These are phyloP conservation scores for Meandrina meandrites DNA, from an alignment of 92 coral and sea anemone species.

Conservation along the genomic window DNA sequence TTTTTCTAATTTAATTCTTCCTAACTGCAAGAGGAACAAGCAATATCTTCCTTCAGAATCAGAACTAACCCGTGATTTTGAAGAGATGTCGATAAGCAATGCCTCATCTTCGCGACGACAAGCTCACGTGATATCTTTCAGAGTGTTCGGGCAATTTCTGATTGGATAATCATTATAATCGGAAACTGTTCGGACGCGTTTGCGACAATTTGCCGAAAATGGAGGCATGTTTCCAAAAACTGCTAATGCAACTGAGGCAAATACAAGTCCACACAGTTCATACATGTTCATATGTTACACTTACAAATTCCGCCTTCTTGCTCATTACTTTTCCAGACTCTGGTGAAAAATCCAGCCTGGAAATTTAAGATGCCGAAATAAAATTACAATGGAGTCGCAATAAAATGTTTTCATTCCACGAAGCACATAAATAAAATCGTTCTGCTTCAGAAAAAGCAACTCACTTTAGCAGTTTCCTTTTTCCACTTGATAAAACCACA, in stretches of 20 bases:
- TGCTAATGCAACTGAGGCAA: background rate
- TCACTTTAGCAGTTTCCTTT: constrained; percentile 27
- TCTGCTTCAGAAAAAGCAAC: background rate
- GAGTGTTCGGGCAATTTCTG: background rate
- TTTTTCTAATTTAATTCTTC: background rate
- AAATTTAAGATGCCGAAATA: background rate
- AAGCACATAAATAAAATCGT: background rate
- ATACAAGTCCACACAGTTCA: background rate
- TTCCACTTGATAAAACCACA: constrained; percentile 44
- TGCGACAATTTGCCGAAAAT: background rate
- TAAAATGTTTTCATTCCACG: background rate
- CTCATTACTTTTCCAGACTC: constrained; percentile 39
- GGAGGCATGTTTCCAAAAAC: background rate
- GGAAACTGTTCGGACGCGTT: background rate
- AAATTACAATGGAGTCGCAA: background rate
- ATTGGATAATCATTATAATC: background rate
- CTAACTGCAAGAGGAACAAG: background rate
- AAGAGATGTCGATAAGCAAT: background rate
- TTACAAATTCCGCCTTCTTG: constrained; percentile 40
- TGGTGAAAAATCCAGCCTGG: constrained; percentile 36
- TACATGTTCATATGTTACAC: background rate
- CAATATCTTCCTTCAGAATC: background rate
- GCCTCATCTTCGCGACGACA: background rate
- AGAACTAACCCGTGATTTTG: background rate
- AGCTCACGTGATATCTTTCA: background rate